These are phyloP conservation scores for Lampropteryx suffumata DNA, from an alignment of 2,888 invertebrate species.

Conservation along the genomic window DNA sequence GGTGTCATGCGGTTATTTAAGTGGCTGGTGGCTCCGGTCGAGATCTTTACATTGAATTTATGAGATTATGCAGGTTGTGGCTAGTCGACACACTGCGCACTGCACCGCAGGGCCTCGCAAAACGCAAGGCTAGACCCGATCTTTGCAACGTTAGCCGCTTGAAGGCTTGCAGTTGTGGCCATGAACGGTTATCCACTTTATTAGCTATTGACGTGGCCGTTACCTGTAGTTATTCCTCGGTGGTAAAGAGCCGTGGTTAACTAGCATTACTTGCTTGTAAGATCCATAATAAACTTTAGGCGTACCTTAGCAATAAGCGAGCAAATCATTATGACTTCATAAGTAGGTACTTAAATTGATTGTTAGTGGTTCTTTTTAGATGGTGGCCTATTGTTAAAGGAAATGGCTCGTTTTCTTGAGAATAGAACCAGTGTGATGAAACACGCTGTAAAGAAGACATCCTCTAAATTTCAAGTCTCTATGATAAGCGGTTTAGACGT, in stretches of 20 bases:
- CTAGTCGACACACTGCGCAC: constrained; percentile 21
- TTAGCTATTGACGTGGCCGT: constrained; percentile 46
- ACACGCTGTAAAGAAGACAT: too few species aligned
- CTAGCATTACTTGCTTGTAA: constrained; percentile 17
- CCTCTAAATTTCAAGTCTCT: too few species aligned
- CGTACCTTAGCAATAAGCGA: not conserved
- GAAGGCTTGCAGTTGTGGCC: constrained; percentile 35
- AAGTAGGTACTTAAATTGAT: not conserved
- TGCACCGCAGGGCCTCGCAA: constrained; percentile 29
- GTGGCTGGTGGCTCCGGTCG: constrained; percentile 6
- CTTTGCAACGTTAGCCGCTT: constrained; percentile 36
- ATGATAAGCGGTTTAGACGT: too few species aligned
- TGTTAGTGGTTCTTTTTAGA: too few species aligned
- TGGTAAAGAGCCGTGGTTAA: constrained; percentile 30
- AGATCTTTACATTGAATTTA: constrained; percentile 19
- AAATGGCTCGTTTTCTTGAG: too few species aligned
- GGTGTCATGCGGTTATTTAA: constrained; percentile 19
- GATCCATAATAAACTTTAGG: constrained; percentile 13
- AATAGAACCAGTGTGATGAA: too few species aligned
- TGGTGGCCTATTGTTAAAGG: too few species aligned
- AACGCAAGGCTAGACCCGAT: constrained; percentile 30
- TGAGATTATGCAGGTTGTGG: constrained; percentile 30
- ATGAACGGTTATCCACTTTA: constrained; percentile 52
- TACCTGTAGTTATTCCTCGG: constrained; percentile 40
- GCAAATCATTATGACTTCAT: not conserved